Evolutionary conservation across 2,888 invertebrate species (phyloP).

Genomic region (Xestobium rufovillosum): DNA sequence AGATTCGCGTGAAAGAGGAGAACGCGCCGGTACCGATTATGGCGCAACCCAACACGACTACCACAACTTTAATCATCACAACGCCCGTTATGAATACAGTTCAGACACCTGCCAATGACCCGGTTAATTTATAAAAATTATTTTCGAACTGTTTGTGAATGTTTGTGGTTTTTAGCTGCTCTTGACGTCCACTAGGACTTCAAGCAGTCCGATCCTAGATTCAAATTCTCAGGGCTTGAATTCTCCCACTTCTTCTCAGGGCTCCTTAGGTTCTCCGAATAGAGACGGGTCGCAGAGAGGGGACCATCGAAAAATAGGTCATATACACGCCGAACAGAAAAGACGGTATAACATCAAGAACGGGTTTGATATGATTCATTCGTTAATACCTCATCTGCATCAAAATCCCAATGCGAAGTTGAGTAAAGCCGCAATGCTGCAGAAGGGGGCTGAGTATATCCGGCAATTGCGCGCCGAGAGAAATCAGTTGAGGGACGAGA

Average conservation of each 20-base stretch:
- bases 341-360: constrained; percentile 92
- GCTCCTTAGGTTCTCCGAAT: constrained; percentile 40
- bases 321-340: constrained; percentile 94
- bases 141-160: constrained; percentile 2
- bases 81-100: constrained; percentile 43
- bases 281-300: constrained; percentile 48
- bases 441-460: constrained; percentile 94
- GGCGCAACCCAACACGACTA: constrained; percentile 43
- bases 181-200: constrained; percentile 30
- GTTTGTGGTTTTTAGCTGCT: constrained; percentile 17
- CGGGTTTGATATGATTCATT: constrained; percentile 90
- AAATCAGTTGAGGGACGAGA: constrained; percentile 80
- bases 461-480: constrained; percentile 80
- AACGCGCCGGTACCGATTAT: constrained; percentile 42
- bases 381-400: constrained; percentile 84
- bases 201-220: constrained; percentile 43
- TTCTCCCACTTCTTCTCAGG: constrained; percentile 57
- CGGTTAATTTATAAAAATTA: constrained; percentile 26
- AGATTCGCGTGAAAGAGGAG: constrained; percentile 32
- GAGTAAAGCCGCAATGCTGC: constrained; percentile 94
- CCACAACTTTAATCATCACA: constrained; percentile 42
- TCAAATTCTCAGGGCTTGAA: constrained; percentile 43
- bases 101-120: constrained; percentile 33
- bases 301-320: constrained; percentile 76
- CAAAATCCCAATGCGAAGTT: constrained; percentile 86